Percentiles rank a stretch among this genome's conserved stretches.
Conservation (phyloP, 2,888 invertebrate species). For the Muschampia plurimacula region DNA sequence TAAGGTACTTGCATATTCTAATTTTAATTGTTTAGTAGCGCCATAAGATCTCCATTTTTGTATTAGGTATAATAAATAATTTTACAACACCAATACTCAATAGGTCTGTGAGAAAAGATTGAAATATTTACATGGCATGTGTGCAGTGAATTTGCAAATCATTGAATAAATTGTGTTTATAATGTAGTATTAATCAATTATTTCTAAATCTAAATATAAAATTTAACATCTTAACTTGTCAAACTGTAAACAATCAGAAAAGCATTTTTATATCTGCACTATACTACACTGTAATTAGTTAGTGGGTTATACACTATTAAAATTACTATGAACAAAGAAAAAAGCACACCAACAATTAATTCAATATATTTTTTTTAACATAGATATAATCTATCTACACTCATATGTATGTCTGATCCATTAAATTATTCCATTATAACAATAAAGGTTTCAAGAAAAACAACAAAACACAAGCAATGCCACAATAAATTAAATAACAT, state of each 20-base stretch:
- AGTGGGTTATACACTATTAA: conserved; percentile 49
- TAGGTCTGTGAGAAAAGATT: conserved; percentile 17
- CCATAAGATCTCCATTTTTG: conserved; percentile 22
- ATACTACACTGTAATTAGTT: conserved; percentile 44
- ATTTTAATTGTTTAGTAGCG: conserved; percentile 31
- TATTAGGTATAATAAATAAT: conserved; percentile 7
- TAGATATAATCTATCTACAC: conserved; percentile 39
- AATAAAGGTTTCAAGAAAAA: conserved; percentile 70
- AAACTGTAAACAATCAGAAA: conserved; percentile 37
- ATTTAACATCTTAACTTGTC: conserved; percentile 39
- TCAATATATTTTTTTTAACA: conserved; percentile 37
- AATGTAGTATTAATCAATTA: conserved; percentile 19
- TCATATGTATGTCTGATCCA: conserved; percentile 56
- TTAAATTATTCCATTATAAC: conserved; percentile 60
- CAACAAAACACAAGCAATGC: conserved; percentile 81
- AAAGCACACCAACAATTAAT: conserved; percentile 51
- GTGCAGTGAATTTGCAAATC: conserved; percentile 31
- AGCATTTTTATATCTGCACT: conserved; percentile 40
- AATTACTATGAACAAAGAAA: conserved; percentile 45
- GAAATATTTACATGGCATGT: conserved; percentile 27
- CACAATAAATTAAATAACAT: conserved; percentile 83
- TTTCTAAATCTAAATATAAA: conserved; percentile 31
- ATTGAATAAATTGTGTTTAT: conserved; percentile 34
- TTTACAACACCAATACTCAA: conserved; percentile 15
- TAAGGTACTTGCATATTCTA: conserved; percentile 30